Conservation (phyloP, 2,113 vertebrate genomes). For the Myotis yumanensis region DNA sequence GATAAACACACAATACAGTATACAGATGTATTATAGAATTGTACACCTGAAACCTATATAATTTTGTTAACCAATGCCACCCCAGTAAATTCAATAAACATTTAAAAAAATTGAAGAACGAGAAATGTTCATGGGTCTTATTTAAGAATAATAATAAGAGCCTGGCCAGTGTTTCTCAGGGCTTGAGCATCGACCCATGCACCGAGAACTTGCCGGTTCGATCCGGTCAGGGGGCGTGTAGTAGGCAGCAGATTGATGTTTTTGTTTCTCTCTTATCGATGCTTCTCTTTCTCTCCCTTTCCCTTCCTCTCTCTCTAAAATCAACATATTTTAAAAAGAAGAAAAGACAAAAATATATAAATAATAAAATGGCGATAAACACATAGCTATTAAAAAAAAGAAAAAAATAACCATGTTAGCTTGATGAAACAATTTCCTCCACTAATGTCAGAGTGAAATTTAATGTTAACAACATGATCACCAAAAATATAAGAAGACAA, state of each 20-base stretch:
- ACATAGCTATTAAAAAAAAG: background rate
- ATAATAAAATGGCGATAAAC: background rate
- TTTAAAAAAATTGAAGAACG: background rate
- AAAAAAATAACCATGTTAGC: background rate
- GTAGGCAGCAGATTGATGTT: no score
- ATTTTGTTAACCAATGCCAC: background rate
- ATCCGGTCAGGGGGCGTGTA: no score
- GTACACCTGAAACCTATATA: background rate
- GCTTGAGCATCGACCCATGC: no score
- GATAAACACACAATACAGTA: background rate
- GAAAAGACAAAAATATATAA: background rate
- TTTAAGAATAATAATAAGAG: background rate
- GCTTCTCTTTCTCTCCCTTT: no score
- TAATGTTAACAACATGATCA: constrained; percentile 63
- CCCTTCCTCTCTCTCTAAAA: no score
- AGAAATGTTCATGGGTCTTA: background rate
- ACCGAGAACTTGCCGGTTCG: no score
- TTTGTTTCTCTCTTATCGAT: no score
- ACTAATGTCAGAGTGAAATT: constrained; percentile 38
- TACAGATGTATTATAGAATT: background rate
- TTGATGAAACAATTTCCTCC: constrained; percentile 36
- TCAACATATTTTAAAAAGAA: background rate
- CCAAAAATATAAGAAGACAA: constrained; percentile 55
- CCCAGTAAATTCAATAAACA: background rate
- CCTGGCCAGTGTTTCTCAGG: no score